Evolutionary conservation across 1,140 invertebrate genomes (phyloP).

Genomic region (Drosophila eugracilis): DNA sequence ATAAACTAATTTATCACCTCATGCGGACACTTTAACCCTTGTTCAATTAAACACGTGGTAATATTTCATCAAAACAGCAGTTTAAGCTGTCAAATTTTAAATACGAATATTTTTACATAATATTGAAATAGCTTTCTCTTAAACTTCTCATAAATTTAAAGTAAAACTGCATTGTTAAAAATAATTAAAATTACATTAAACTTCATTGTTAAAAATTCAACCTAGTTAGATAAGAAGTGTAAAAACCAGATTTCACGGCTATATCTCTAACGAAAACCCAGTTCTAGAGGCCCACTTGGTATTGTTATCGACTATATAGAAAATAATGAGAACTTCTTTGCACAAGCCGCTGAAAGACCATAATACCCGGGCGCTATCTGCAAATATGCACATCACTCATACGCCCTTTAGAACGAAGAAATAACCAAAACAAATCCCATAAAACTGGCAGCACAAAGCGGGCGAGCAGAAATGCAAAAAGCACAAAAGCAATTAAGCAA

Average conservation of each 20-base stretch:
- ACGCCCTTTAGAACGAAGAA: constrained; percentile 51
- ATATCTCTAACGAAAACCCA: neutral
- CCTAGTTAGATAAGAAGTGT: neutral
- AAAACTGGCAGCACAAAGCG: constrained; percentile 22
- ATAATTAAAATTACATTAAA: too few relatives aligned
- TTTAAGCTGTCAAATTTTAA: neutral
- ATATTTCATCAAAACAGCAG: neutral
- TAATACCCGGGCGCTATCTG: neutral
- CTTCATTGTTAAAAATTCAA: neutral
- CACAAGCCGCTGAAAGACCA: constrained; percentile 1
- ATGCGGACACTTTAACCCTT: neutral
- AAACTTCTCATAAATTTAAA: neutral
- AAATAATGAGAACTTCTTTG: neutral
- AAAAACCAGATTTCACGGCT: neutral
- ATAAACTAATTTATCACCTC: neutral
- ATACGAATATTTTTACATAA: too few relatives aligned
- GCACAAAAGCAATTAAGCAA: constrained; percentile 29
- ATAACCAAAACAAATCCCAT: constrained; percentile 64
- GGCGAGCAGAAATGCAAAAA: constrained; percentile 16
- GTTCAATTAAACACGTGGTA: too few relatives aligned
- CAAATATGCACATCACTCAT: constrained; percentile 31
- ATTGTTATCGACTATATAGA: neutral
- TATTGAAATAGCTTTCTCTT: too few relatives aligned
- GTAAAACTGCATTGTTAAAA: too few relatives aligned
- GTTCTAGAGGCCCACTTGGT: neutral